A percentile compares a stretch with the other conserved stretches of the same genome.
Evolutionary conservation across 2,797 vertebrate genomes (phyloP).

Genomic region (Atherinosoma microstoma): DNA sequence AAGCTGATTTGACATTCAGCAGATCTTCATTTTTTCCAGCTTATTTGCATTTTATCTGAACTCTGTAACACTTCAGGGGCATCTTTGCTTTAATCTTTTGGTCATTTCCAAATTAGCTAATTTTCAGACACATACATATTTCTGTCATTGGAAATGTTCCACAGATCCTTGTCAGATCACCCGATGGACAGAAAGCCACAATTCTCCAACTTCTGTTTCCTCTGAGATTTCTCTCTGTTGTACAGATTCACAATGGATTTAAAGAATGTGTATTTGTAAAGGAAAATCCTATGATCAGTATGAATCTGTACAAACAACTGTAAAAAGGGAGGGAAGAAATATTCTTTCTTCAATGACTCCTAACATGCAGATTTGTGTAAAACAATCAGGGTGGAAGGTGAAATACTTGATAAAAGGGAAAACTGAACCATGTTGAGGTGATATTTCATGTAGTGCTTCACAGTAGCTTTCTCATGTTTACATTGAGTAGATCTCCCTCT

Average conservation of each 20-base stretch:
- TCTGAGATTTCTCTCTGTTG: slow-evolving; percentile 64
- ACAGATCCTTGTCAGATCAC: slow-evolving; percentile 1
- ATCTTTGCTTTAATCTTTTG: neutral
- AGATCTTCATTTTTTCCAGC: neutral
- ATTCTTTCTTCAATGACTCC: slow-evolving; percentile 25
- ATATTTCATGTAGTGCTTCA: slow-evolving; percentile 70
- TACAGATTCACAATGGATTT: slow-evolving; percentile 70
- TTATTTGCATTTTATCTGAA: neutral
- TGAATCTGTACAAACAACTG: slow-evolving; percentile 69
- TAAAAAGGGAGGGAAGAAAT: neutral
- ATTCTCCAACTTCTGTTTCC: slow-evolving; percentile 53
- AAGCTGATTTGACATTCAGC: neutral
- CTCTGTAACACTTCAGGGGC: neutral
- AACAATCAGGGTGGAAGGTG: slow-evolving; percentile 68
- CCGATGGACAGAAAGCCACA: neutral
- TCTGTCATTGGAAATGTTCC: slow-evolving; percentile 15
- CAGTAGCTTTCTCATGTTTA: slow-evolving; percentile 30
- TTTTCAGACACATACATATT: neutral
- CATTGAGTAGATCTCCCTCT: slow-evolving; percentile 51
- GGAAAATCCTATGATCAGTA: slow-evolving; percentile 33
- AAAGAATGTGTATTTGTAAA: neutral
- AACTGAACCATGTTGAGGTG: slow-evolving; percentile 28
- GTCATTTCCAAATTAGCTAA: neutral
- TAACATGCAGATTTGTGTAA: slow-evolving; percentile 35
- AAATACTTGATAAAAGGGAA: slow-evolving; percentile 25